phyloP scores from a whole-genome alignment of 2,797 vertebrate genomes.

The Cynopterus sphinx region DNA sequence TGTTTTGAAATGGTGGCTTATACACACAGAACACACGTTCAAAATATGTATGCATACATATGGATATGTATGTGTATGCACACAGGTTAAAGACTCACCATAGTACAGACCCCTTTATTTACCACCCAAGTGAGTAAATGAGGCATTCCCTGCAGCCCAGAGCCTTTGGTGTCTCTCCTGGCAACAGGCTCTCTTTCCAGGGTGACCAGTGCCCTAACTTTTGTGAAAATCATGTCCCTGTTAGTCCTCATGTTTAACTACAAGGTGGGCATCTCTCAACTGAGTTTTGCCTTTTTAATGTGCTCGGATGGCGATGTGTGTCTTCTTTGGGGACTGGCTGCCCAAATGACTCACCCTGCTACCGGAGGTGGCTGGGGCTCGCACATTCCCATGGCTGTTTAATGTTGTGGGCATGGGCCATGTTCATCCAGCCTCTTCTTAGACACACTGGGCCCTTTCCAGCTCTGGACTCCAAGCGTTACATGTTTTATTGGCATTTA shows the following conservation, averaged over 20 bases:
- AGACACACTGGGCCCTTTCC: not conserved
- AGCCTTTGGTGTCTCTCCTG: not conserved
- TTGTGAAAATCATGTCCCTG: not conserved
- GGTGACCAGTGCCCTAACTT: not conserved
- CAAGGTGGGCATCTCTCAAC: not conserved
- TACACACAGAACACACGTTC: not conserved
- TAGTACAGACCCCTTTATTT: not conserved
- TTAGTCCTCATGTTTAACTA: not conserved
- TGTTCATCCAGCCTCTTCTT: no score
- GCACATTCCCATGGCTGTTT: not conserved
- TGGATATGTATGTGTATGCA: no score
- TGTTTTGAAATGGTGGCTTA: not conserved
- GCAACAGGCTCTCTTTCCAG: not conserved
- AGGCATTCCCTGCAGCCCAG: not conserved
- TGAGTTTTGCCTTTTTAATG: not conserved
- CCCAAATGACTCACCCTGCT: not conserved
- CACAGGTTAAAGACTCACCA: not conserved
- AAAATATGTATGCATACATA: no score
- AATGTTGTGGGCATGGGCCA: no score
- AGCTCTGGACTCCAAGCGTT: not conserved
- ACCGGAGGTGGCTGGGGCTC: not conserved
- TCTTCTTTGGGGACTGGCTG: not conserved
- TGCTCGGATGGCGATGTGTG: no score
- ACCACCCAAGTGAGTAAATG: not conserved
- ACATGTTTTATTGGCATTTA: not conserved